Conservation (phyloP, 1,140 invertebrate species). For the Drosophila santomea region DNA sequence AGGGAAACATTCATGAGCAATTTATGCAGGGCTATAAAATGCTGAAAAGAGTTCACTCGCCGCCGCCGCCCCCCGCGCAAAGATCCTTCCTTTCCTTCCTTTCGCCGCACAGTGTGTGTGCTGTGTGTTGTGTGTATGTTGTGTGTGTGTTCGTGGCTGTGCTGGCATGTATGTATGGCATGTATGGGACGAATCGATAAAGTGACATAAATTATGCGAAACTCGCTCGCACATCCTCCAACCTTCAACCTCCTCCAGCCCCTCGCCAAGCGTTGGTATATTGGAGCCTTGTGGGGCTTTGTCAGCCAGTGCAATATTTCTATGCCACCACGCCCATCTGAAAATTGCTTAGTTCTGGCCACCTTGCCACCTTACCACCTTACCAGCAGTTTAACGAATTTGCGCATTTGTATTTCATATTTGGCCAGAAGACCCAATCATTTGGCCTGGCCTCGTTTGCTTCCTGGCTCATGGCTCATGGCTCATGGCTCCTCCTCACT, state of each 20-base stretch:
- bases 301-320: constrained; percentile 71
- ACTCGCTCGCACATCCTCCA: constrained; percentile 12
- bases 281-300: constrained; percentile 37
- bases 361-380: constrained; percentile 2
- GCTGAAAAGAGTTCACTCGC: constrained; percentile 29
- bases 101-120: too few species aligned
- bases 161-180: too few species aligned
- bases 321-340: constrained; percentile 4
- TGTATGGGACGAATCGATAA: constrained; percentile 56
- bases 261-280: neutral
- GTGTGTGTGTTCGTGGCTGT: too few species aligned
- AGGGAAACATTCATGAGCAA: constrained; percentile 61
- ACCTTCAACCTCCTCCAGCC: neutral
- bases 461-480: too few species aligned
- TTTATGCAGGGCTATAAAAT: constrained; percentile 65
- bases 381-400: constrained; percentile 10
- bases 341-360: constrained; percentile 15
- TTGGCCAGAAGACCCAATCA: constrained; percentile 20
- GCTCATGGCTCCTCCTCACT: too few species aligned
- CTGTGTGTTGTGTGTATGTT: too few species aligned
- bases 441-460: constrained; percentile 12
- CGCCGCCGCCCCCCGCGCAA: neutral
- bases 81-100: neutral
- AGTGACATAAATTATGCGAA: constrained; percentile 72
- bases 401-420: constrained; percentile 52